These are phyloP conservation scores for Eulemur rubriventer DNA, from an alignment of 2,797 vertebrate species.

Conservation along the genomic window DNA sequence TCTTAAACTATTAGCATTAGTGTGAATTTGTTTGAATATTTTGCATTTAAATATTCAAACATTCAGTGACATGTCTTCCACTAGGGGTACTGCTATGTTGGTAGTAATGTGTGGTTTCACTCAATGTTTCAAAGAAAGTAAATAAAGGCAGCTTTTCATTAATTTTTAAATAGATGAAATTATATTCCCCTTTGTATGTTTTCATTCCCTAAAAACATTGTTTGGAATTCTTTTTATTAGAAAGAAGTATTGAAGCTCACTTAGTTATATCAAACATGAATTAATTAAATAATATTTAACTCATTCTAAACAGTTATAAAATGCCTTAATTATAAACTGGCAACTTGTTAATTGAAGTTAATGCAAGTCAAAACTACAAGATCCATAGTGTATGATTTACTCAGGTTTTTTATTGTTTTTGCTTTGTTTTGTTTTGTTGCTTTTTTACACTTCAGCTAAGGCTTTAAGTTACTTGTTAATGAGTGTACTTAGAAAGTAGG, in stretches of 20 bases:
- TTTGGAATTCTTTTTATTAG: not conserved
- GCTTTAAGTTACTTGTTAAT: not conserved
- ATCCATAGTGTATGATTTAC: not conserved
- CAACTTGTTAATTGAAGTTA: not conserved
- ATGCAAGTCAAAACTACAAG: not conserved
- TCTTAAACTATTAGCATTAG: not conserved
- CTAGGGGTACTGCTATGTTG: accelerated
- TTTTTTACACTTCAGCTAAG: not conserved
- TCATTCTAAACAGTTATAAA: not conserved
- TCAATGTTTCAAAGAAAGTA: not conserved
- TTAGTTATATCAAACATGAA: not conserved
- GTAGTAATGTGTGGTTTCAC: not conserved
- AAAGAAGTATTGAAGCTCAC: not conserved
- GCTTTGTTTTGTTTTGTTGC: not conserved
- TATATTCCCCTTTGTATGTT: not conserved
- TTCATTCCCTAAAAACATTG: not conserved
- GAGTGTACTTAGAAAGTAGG: not conserved
- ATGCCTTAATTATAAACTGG: not conserved
- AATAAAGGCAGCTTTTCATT: not conserved
- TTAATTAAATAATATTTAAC: not conserved
- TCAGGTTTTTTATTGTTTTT: not conserved
- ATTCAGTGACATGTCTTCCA: not conserved
- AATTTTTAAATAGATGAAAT: not conserved
- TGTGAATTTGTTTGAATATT: not conserved
- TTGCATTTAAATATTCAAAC: not conserved